A percentile compares a stretch with the other conserved stretches of the same genome.
These are phyloP conservation scores for Onthophagus sagittarius DNA, from an alignment of 2,888 invertebrate species.

Conservation along the genomic window DNA sequence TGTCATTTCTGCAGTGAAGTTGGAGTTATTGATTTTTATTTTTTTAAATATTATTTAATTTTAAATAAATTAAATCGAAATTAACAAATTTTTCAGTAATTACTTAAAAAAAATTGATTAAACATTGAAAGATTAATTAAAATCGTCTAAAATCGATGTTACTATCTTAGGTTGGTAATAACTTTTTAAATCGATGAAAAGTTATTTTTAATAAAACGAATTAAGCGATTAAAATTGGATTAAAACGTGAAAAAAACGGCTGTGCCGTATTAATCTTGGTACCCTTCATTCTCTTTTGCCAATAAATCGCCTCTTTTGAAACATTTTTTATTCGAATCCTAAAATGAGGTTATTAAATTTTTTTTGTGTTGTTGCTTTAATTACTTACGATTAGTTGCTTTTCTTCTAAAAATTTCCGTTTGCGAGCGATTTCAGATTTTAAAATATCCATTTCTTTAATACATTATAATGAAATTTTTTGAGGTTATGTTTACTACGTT, in stretches of 20 bases:
- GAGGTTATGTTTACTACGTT: not conserved
- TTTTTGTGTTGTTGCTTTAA: not conserved
- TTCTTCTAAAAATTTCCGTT: slow-evolving; percentile 81
- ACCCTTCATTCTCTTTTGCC: slow-evolving; percentile 79
- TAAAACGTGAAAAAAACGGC: slow-evolving; percentile 25
- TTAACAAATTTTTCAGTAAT: too few species aligned
- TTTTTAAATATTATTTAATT: too few species aligned
- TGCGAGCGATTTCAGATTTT: slow-evolving; percentile 87
- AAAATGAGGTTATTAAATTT: slow-evolving; percentile 33
- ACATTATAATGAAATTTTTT: not conserved
- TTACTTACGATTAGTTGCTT: slow-evolving; percentile 66
- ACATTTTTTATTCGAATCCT: slow-evolving; percentile 80
- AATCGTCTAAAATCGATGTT: too few species aligned
- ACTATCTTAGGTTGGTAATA: too few species aligned
- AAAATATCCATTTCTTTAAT: slow-evolving; percentile 71
- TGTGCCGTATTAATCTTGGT: slow-evolving; percentile 62
- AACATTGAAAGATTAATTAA: too few species aligned
- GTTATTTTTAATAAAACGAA: too few species aligned
- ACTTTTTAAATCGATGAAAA: too few species aligned
- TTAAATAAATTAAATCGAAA: too few species aligned
- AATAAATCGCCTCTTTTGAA: slow-evolving; percentile 84
- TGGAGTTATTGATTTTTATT: not conserved
- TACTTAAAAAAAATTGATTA: too few species aligned
- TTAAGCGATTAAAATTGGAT: too few species aligned
- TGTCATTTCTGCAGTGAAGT: not conserved